Percentiles rank a stretch among this genome's conserved stretches.
phyloP scores from a whole-genome alignment of 2,113 vertebrate species.

The Falco punctatus region DNA sequence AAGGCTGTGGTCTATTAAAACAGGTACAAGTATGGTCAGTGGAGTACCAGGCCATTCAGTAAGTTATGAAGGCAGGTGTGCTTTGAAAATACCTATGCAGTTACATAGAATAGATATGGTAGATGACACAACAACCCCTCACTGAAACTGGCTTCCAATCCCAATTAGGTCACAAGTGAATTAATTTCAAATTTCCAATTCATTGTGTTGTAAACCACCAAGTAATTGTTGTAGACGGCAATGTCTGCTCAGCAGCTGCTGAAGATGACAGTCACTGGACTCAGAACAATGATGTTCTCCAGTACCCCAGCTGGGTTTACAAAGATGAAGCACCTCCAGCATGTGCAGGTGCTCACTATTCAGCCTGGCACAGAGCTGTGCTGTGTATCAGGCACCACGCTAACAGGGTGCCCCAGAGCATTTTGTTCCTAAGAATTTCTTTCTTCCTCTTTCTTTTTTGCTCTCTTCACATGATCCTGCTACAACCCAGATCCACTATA shows the following conservation, averaged over 20 bases:
- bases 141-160: not conserved
- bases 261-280: not conserved
- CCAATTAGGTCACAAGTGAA: not conserved
- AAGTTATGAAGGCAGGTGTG: not conserved
- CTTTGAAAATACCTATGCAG: not conserved
- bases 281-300: not conserved
- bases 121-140: not conserved
- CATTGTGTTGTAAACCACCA: not conserved
- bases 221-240: not conserved
- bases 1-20: not conserved
- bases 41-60: not conserved
- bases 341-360: not conserved
- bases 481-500: not conserved
- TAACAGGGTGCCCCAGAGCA: not conserved
- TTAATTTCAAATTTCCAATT: not conserved
- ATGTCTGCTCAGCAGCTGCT: not conserved
- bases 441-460: not conserved
- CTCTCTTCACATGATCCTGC: not conserved
- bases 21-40: not conserved
- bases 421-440: not conserved
- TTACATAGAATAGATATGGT: not conserved
- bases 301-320: not conserved
- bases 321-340: not conserved
- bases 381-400: rapidly evolving
- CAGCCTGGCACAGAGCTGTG: not conserved